These are phyloP conservation scores for Epicauta chinensis DNA, from an alignment of 1,140 invertebrate genomes.

Conservation along the genomic window DNA sequence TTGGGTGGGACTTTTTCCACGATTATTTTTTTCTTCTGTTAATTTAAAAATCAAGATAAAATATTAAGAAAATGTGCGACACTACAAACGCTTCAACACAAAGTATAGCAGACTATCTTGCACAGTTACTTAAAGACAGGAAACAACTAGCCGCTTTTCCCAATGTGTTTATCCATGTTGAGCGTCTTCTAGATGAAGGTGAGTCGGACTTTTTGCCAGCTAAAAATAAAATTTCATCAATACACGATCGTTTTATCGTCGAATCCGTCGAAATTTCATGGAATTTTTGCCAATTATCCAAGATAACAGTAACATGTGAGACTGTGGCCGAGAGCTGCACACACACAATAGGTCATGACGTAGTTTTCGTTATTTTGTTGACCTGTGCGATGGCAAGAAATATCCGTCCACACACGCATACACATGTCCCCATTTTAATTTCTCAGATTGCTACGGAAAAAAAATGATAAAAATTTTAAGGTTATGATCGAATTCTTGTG, in stretches of 20 bases:
- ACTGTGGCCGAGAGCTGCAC: no score
- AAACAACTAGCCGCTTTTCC: constrained; percentile 99
- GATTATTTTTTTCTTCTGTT: background rate
- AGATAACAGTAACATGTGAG: constrained; percentile 26
- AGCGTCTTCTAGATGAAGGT: constrained; percentile 99
- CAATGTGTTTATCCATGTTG: constrained; percentile 98
- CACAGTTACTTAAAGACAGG: constrained; percentile 99
- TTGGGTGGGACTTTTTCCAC: no score
- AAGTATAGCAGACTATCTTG: constrained; percentile 98
- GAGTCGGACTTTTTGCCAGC: constrained; percentile 43
- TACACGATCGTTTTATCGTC: background rate
- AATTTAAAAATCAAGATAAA: background rate
- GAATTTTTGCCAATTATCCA: constrained; percentile 11
- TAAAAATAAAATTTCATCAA: no score
- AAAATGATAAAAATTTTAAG: background rate
- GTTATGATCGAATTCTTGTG: no score
- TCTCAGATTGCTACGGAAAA: background rate
- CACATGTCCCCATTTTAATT: no score
- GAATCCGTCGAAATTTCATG: background rate
- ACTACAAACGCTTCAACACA: constrained; percentile 68
- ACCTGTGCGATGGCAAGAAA: no score
- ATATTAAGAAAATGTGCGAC: constrained; percentile 48
- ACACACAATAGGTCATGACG: constrained; percentile 18
- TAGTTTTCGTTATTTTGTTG: constrained; percentile 7
- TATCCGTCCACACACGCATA: no score